Conservation (phyloP, 2,797 vertebrate genomes). For the Steatocranus sp. region DNA sequence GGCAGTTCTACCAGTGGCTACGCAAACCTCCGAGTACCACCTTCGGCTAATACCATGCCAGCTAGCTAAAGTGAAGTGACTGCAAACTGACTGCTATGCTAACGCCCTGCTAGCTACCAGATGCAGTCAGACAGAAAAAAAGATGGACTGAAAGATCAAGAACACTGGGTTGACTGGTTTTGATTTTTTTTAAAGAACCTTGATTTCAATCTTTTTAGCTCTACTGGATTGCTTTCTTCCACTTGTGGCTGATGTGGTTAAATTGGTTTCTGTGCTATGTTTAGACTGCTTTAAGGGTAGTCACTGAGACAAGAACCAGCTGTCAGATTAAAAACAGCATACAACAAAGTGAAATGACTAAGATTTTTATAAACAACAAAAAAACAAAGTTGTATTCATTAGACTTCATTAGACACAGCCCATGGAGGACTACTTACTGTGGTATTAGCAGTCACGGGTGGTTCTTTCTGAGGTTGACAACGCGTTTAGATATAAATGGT, state of each 20-base stretch:
- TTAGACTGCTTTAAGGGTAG: neutral
- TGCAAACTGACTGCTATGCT: conserved; percentile 19
- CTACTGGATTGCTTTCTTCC: neutral
- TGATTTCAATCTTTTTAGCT: conserved; percentile 12
- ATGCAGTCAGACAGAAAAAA: conserved; percentile 22
- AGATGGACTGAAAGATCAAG: neutral
- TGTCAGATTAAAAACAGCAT: neutral
- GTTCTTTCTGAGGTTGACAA: neutral
- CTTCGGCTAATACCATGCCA: conserved; percentile 45
- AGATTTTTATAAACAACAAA: neutral
- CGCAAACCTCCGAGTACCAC: conserved; percentile 64
- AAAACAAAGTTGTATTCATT: neutral
- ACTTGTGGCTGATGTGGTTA: neutral
- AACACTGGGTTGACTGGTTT: conserved; percentile 1
- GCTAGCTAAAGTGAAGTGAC: neutral
- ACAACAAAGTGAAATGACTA: neutral
- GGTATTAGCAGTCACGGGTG: neutral
- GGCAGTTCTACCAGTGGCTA: conserved; percentile 93
- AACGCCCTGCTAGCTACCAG: conserved; percentile 6
- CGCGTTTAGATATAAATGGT: neutral
- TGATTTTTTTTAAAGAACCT: neutral
- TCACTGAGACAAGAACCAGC: neutral
- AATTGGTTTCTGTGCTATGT: conserved; percentile 22
- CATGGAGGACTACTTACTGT: neutral
- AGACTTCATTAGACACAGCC: neutral